A percentile compares a stretch with the other conserved stretches of the same genome.
These are phyloP conservation scores for Hypselothyrea guttata DNA, from an alignment of 2,888 invertebrate species.

Conservation along the genomic window DNA sequence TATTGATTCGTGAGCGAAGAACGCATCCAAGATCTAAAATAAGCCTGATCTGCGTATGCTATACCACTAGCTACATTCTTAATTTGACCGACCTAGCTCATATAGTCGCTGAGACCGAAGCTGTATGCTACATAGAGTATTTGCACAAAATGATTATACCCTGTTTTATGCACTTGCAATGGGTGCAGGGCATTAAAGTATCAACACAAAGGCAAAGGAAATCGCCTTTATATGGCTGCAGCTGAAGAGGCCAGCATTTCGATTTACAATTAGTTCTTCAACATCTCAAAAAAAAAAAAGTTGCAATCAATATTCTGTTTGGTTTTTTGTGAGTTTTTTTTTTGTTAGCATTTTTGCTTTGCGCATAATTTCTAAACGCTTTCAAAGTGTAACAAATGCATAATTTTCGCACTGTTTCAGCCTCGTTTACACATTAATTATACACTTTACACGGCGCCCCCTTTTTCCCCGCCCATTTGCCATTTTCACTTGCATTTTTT, in stretches of 20 bases:
- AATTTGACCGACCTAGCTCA: too few species aligned
- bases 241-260: conserved; percentile 20
- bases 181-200: background rate
- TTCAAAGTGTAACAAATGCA: conserved; percentile 54
- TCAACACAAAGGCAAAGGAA: conserved; percentile 16
- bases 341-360: background rate
- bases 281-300: background rate
- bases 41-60: too few species aligned
- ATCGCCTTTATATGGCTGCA: conserved; percentile 26
- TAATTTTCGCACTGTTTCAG: conserved; percentile 52
- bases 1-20: too few species aligned
- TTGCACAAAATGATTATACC: too few species aligned
- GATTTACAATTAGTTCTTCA: conserved; percentile 15
- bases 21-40: too few species aligned
- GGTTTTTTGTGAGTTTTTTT: too few species aligned
- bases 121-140: too few species aligned
- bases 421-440: conserved; percentile 73
- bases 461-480: conserved; percentile 9
- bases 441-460: conserved; percentile 60
- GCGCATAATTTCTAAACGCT: conserved; percentile 6
- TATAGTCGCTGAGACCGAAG: too few species aligned
- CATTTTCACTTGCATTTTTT: conserved; percentile 2
- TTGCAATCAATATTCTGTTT: too few species aligned
- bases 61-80: too few species aligned
- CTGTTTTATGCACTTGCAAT: too few species aligned